Evolutionary conservation across 2,888 invertebrate species (phyloP).

Genomic region (Chalcis sispes): DNA sequence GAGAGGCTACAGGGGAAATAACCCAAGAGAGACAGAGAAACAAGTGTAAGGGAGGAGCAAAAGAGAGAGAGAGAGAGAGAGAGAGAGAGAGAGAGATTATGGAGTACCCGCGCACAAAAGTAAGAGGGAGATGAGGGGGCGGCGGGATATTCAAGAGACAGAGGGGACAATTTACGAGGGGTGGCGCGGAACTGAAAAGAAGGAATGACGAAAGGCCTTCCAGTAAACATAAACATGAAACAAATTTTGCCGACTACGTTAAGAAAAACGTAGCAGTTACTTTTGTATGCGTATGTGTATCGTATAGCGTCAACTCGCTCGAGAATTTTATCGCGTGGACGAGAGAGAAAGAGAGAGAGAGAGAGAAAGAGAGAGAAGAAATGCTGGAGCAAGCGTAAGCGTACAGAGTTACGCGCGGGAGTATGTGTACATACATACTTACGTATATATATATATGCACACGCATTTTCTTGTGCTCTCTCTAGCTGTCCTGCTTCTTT

Average conservation of each 20-base stretch:
- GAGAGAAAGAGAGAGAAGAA: neutral
- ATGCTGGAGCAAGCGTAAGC: neutral
- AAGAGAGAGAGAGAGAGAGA: conserved; percentile 16
- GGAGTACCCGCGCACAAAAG: neutral
- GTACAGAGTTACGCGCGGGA: conserved; percentile 4
- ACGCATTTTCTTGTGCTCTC: neutral
- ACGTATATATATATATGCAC: neutral
- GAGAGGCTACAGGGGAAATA: conserved; percentile 28
- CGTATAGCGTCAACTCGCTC: conserved; percentile 51
- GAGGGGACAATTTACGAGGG: conserved; percentile 50
- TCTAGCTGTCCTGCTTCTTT: neutral
- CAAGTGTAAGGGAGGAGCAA: conserved; percentile 48
- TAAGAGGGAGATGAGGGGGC: conserved; percentile 1
- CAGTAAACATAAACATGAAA: conserved; percentile 73
- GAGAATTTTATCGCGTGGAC: conserved; percentile 61
- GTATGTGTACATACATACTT: neutral
- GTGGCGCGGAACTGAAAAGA: conserved; percentile 44
- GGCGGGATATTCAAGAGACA: conserved; percentile 23
- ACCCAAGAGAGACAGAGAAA: conserved; percentile 37
- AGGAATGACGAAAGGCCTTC: conserved; percentile 63
- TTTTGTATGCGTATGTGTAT: neutral
- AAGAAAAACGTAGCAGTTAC: neutral
- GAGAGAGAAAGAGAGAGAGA: conserved; percentile 7
- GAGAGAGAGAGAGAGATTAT: conserved; percentile 24
- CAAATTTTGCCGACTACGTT: conserved; percentile 58